Evolutionary conservation across 64 coral and sea anemone genomes (phyloP).

Genomic region (Actinia equina): DNA sequence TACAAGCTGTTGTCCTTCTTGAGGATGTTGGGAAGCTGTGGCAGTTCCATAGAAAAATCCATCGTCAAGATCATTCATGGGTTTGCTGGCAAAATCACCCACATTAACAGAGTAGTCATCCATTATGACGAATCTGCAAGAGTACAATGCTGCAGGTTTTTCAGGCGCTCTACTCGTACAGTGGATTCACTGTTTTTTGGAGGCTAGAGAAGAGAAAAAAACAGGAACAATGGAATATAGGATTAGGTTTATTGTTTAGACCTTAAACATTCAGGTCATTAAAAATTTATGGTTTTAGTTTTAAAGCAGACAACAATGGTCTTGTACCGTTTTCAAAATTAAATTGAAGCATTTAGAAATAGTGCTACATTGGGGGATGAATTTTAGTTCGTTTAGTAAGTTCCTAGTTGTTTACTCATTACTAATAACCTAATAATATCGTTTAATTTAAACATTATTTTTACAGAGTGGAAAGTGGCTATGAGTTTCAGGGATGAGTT

Average conservation of each 20-base stretch:
- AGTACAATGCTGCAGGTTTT: not conserved
- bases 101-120: slow-evolving; percentile 80
- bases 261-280: slow-evolving; percentile 77
- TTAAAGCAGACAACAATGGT: not conserved
- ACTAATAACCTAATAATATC: no score
- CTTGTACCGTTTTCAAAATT: not conserved
- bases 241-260: slow-evolving; percentile 79
- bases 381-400: not conserved
- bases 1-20: slow-evolving; percentile 69
- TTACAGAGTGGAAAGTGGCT: no score
- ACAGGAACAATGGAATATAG: slow-evolving; percentile 72
- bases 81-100: slow-evolving; percentile 73
- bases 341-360: slow-evolving; percentile 10
- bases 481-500: no score
- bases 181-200: slow-evolving; percentile 34
- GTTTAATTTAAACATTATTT: no score
- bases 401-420: no score
- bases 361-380: not conserved
- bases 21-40: slow-evolving; percentile 62
- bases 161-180: not conserved
- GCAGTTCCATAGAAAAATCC: slow-evolving; percentile 88
- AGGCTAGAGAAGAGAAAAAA: slow-evolving; percentile 54
- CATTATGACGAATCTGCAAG: slow-evolving; percentile 27
- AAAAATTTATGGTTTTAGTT: slow-evolving; percentile 55
- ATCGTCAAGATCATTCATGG: slow-evolving; percentile 79